Base-by-base conservation (phyloP, 2,797 vertebrate genomes). In the Myotis planiceps region DNA sequence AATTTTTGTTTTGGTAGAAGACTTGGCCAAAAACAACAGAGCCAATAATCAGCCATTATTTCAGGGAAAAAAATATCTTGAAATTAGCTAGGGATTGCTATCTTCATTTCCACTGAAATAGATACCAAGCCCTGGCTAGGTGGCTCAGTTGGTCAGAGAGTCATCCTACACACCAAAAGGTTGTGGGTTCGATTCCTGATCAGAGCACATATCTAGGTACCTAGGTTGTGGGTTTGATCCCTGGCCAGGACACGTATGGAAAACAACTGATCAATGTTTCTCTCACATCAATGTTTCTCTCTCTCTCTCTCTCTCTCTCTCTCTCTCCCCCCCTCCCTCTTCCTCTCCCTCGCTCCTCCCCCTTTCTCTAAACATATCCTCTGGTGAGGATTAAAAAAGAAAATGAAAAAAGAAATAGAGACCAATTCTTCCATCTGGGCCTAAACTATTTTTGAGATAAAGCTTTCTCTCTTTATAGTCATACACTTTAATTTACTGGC, bases 1-100 rank as follows among this genome's bases (percentile, higher is more conserved):
- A 95, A 65, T 90, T 91, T 95, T 97, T 97, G 81, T 94, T 97
- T 95, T 81, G 69, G 51, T 88, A 83, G 75, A 94, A 92, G 83
- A 79, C 14, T 51, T 95, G 37, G 82, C 96, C 95, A 97, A 96
- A 97, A 91, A 76, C 79, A 96, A 84, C 90, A 96, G 55, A 94
- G 58, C n/a, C n/a, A 65, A 74, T 66, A 45, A 60, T 69, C 92
- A 95, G 86, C 63, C 83, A 83, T 95, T 92, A 92, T 93, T 95
- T 92, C n/a, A 88, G 82, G 74, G 69, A 2, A 1, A 53, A 53
- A 82, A 74, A 69, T 69, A 42, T 83, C 45, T 81, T 80, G 34
- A 92, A 51, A 80, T 93, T 92, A 90, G 63, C 76, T 86, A 85
- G 37, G 27, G 69, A 39, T 82, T 71, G 29, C 65, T 89, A 2